Conservation (phyloP, 2,888 invertebrate genomes). For the Drosophila cognata region DNA sequence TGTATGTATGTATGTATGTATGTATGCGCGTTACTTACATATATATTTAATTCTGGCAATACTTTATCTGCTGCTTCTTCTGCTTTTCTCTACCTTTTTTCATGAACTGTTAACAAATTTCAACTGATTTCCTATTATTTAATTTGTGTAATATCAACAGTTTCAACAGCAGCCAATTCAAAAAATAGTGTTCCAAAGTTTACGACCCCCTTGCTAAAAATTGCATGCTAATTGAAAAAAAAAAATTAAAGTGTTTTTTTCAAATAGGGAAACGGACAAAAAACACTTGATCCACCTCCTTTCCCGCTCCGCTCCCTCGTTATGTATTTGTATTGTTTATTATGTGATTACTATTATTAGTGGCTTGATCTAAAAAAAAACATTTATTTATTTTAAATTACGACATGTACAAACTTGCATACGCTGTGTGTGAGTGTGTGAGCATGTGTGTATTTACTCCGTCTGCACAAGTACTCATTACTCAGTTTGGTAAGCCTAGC, state of each 20-base stretch:
- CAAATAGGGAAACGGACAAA: slow-evolving; percentile 1
- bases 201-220: background rate
- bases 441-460: background rate
- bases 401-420: background rate
- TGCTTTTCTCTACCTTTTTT: background rate
- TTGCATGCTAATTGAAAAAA: background rate
- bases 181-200: background rate
- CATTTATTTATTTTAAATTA: background rate
- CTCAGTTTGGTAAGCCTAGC: background rate
- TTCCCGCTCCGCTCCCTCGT: background rate
- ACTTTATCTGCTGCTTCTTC: background rate
- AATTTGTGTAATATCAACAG: background rate
- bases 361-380: background rate
- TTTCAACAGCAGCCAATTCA: background rate
- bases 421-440: background rate
- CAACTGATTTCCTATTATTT: background rate
- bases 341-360: background rate
- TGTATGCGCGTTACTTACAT: background rate
- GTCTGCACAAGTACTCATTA: background rate
- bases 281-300: background rate
- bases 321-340: background rate
- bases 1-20: slow-evolving; percentile 1
- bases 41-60: background rate
- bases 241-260: background rate
- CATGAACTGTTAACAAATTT: background rate